Evolutionary conservation across 53 echinoderm and acorn worm species (phyloP).

Genomic region (Actinopyga echinites): DNA sequence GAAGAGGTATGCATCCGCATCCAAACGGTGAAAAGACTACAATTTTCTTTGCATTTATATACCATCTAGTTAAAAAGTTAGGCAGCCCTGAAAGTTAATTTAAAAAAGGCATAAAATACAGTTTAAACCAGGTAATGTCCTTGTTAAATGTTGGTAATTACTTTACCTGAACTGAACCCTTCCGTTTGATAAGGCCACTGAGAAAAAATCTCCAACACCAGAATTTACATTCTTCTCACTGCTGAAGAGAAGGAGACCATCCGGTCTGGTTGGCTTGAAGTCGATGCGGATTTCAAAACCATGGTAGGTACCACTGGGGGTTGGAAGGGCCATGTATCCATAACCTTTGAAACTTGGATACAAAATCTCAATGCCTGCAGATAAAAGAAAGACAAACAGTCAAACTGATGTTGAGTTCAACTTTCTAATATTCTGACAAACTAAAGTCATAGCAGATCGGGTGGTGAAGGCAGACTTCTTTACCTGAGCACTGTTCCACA

Average conservation of each 20-base stretch:
- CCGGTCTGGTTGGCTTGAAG: constrained; percentile 75
- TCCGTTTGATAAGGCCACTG: constrained; percentile 72
- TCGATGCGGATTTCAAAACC: constrained; percentile 82
- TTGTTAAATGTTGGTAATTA: no score
- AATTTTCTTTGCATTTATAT: no score
- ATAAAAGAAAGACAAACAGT: background rate
- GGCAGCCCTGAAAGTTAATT: no score
- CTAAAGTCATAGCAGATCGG: no score
- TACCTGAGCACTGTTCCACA: no score
- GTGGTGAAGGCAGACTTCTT: no score
- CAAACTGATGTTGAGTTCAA: background rate
- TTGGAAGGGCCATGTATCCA: constrained; percentile 68
- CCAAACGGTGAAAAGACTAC: no score
- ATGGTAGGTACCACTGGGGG: constrained; percentile 64
- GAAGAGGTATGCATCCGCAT: no score
- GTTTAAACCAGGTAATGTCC: no score
- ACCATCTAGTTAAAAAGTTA: no score
- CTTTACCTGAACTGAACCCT: constrained; percentile 76
- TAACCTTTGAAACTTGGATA: constrained; percentile 69
- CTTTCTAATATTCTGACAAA: no score
- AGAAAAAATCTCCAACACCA: constrained; percentile 72
- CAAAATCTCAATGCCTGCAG: constrained; percentile 56
- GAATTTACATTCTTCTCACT: constrained; percentile 55
- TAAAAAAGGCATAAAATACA: no score
- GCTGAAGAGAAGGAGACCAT: constrained; percentile 80